Conservation (phyloP, 2,888 invertebrate species). For the Pocota personata region DNA sequence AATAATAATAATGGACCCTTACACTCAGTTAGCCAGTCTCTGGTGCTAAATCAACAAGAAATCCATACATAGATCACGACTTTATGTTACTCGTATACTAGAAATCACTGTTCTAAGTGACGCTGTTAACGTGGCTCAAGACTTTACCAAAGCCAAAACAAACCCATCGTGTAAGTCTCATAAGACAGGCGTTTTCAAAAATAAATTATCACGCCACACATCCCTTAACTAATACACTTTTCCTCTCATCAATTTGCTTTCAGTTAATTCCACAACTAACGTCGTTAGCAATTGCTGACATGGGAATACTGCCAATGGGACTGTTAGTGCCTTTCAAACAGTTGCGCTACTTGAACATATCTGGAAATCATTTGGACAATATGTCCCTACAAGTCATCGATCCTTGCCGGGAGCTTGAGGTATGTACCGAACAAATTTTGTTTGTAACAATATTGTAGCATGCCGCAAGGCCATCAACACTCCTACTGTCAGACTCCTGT, state of each 20-base stretch:
- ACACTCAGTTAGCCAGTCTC: no score
- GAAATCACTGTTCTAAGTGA: no score
- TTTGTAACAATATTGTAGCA: slow-evolving; percentile 10
- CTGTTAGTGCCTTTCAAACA: slow-evolving; percentile 82
- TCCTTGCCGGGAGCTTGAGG: slow-evolving; percentile 82
- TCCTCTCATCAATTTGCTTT: slow-evolving; percentile 59
- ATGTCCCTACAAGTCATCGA: slow-evolving; percentile 82
- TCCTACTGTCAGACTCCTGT: slow-evolving; percentile 23
- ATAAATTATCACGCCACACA: not conserved
- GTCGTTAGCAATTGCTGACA: slow-evolving; percentile 82
- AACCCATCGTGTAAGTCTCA: no score
- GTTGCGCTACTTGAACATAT: slow-evolving; percentile 88
- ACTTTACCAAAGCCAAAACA: no score
- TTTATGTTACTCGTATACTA: no score
- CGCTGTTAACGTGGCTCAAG: no score
- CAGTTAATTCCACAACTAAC: slow-evolving; percentile 81
- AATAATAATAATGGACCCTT: no score
- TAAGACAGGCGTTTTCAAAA: not conserved
- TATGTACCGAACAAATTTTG: slow-evolving; percentile 75
- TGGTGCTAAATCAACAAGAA: no score
- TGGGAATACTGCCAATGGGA: slow-evolving; percentile 82
- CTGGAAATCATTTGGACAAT: slow-evolving; percentile 87
- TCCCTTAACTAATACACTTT: slow-evolving; percentile 17
- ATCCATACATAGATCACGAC: no score
- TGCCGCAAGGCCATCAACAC: slow-evolving; percentile 17